phyloP scores from a whole-genome alignment of 2,888 invertebrate genomes.

The Gymnosoma rotundatum region DNA sequence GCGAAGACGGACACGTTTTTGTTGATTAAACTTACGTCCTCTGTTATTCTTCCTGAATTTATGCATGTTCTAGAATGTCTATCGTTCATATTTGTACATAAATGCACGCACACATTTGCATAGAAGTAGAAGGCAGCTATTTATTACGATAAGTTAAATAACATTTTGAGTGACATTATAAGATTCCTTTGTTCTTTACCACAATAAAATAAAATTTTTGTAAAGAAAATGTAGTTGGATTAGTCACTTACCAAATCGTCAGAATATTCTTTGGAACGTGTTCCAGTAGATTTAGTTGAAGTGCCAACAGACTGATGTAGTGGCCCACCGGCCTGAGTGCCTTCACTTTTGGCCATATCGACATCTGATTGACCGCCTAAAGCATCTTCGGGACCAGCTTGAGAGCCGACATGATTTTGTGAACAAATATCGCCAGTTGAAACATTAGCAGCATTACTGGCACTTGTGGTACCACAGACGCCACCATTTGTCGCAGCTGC shows the following conservation, averaged over 20 bases:
- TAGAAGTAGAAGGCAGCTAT: background rate
- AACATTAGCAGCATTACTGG: constrained; percentile 72
- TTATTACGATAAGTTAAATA: too few relatives aligned
- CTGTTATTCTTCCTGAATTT: constrained; percentile 6
- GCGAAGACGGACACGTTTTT: too few relatives aligned
- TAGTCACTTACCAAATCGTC: constrained; percentile 85
- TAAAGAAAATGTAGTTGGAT: background rate
- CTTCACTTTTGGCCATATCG: constrained; percentile 88
- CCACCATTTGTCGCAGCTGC: constrained; percentile 85
- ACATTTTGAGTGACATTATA: constrained; percentile 2
- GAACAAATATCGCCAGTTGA: constrained; percentile 85
- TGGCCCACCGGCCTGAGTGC: constrained; percentile 91
- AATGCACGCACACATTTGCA: background rate
- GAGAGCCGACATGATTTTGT: constrained; percentile 87
- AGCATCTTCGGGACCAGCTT: constrained; percentile 82
- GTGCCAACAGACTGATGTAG: constrained; percentile 84
- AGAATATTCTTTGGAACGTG: constrained; percentile 85
- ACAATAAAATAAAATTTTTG: background rate
- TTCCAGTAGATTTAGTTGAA: constrained; percentile 86
- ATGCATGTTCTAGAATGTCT: too few relatives aligned
- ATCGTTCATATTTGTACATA: background rate
- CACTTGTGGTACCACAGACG: constrained; percentile 73
- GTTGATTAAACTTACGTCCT: background rate
- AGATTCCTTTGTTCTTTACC: background rate
- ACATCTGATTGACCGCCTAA: constrained; percentile 81